Conservation (phyloP, 2,113 vertebrate species). For the Perca fluviatilis region DNA sequence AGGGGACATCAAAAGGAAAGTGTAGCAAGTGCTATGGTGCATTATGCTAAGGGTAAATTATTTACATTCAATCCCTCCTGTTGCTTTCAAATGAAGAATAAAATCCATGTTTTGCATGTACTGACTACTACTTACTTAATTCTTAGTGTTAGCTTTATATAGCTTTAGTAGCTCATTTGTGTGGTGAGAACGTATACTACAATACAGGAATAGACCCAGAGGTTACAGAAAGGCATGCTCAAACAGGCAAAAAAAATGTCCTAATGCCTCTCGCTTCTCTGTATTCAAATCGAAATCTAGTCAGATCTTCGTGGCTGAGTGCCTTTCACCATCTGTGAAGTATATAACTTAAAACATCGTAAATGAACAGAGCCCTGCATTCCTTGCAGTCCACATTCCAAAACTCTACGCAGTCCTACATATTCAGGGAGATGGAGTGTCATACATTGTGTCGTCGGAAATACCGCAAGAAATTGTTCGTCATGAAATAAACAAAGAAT, state of each 20-base stretch:
- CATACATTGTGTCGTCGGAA: not conserved
- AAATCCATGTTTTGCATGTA: not conserved
- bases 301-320: not conserved
- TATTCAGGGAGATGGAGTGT: not conserved
- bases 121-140: not conserved
- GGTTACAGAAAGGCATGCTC: slow-evolving; percentile 44
- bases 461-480: not conserved
- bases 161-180: not conserved
- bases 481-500: not conserved
- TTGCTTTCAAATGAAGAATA: not conserved
- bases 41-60: not conserved
- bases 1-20: slow-evolving; percentile 22
- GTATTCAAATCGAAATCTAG: not conserved
- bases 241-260: slow-evolving; percentile 27
- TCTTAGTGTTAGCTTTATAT: not conserved
- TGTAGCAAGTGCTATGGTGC: not conserved
- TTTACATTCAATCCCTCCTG: not conserved
- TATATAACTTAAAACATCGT: not conserved
- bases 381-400: slow-evolving; percentile 4
- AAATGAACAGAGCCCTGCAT: slow-evolving; percentile 5
- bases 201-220: slow-evolving; percentile 8
- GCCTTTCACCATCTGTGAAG: not conserved
- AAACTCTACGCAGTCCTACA: not conserved
- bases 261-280: not conserved
- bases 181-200: not conserved